These are phyloP conservation scores for Proales similis DNA, from an alignment of 1,140 invertebrate species.

Conservation along the genomic window DNA sequence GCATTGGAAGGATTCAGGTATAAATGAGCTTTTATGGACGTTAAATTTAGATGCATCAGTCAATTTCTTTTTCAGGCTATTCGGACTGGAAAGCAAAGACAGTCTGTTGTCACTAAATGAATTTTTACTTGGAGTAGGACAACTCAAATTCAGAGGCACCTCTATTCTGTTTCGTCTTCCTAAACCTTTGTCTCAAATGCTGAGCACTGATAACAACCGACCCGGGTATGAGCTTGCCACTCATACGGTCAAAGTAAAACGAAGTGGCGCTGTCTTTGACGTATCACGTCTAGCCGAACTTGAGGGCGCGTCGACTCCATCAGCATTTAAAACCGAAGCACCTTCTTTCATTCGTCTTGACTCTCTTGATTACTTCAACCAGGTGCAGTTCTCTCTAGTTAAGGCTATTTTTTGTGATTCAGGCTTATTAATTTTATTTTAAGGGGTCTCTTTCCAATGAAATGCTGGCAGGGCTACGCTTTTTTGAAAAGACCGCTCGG, in stretches of 20 bases:
- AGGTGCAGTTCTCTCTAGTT: conserved; percentile 1
- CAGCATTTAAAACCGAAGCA: conserved; percentile 41
- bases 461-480: conserved; percentile 56
- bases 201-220: conserved; percentile 20
- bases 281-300: conserved; percentile 56
- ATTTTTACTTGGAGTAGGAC: conserved; percentile 56
- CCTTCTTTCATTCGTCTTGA: conserved; percentile 1
- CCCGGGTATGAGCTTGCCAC: conserved; percentile 55
- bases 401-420: conserved; percentile 42
- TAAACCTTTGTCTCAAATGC: conserved; percentile 13
- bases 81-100: conserved; percentile 47
- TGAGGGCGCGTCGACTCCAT: conserved; percentile 39
- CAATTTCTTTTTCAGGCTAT: conserved; percentile 45
- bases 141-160: conserved; percentile 58
- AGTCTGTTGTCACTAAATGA: conserved; percentile 49
- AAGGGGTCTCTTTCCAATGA: conserved; percentile 55
- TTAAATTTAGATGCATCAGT: not conserved
- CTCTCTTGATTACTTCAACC: conserved; percentile 28
- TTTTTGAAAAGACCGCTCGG: conserved; percentile 53
- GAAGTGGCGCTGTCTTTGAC: conserved; percentile 55
- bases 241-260: conserved; percentile 55
- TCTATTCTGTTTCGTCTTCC: conserved; percentile 54
- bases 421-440: conserved; percentile 45
- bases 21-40: not conserved
- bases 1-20: conserved; percentile 29